Conservation (phyloP, 2,888 invertebrate genomes). For the Leptogaster cylindrica region DNA sequence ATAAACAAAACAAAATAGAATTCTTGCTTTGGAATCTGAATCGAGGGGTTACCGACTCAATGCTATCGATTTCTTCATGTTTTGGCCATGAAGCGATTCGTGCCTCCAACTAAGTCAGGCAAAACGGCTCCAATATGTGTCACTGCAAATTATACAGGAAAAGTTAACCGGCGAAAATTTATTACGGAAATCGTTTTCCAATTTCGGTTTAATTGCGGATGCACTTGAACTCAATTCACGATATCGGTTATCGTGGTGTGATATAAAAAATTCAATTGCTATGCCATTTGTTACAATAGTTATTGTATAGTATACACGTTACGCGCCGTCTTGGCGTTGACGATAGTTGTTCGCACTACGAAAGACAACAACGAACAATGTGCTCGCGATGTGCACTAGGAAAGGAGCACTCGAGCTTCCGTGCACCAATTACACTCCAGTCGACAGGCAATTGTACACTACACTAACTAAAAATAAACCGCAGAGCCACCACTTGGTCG, state of each 20-base stretch:
- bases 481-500: constrained; percentile 8
- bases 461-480: constrained; percentile 33
- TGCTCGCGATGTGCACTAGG: neutral
- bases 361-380: neutral
- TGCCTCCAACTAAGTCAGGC: constrained; percentile 24
- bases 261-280: too few relatives aligned
- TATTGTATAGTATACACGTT: too few relatives aligned
- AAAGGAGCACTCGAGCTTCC: neutral
- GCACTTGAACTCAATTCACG: too few relatives aligned
- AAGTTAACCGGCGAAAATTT: neutral
- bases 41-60: constrained; percentile 30
- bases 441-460: constrained; percentile 15
- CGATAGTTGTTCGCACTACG: too few relatives aligned
- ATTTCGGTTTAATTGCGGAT: too few relatives aligned
- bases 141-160: constrained; percentile 22
- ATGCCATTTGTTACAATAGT: too few relatives aligned
- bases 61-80: constrained; percentile 35
- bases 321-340: too few relatives aligned
- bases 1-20: too few relatives aligned
- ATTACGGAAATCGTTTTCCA: too few relatives aligned
- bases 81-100: constrained; percentile 33
- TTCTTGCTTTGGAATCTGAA: constrained; percentile 12
- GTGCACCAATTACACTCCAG: constrained; percentile 31
- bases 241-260: too few relatives aligned
- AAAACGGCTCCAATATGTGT: constrained; percentile 9